Conservation (phyloP, 1,140 invertebrate genomes). For the Rhynchophorus ferrugineus region DNA sequence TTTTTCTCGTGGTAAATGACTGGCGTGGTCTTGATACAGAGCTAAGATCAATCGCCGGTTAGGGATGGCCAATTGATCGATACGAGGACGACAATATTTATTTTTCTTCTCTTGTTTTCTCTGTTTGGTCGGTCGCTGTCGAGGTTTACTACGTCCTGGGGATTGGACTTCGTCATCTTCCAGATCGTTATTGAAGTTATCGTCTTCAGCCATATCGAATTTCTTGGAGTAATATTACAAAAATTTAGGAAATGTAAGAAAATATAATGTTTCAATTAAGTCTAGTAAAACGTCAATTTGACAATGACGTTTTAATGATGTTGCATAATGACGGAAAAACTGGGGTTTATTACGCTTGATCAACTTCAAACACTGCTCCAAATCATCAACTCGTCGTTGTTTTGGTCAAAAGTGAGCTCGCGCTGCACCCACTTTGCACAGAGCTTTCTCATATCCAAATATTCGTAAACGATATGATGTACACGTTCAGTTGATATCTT, state of each 20-base stretch:
- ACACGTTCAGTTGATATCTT: too few relatives aligned
- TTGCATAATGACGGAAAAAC: too few relatives aligned
- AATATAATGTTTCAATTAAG: too few relatives aligned
- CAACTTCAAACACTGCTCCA: too few relatives aligned
- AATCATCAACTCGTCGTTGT: too few relatives aligned
- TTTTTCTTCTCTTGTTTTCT: constrained; percentile 2
- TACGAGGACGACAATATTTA: constrained; percentile 26
- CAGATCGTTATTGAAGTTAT: background rate
- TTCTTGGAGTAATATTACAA: background rate
- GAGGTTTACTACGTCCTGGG: background rate
- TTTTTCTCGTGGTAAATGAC: constrained; percentile 26
- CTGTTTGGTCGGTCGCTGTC: background rate
- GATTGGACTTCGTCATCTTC: background rate
- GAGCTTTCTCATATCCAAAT: too few relatives aligned
- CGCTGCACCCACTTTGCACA: too few relatives aligned
- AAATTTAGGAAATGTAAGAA: background rate
- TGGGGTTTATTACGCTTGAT: too few relatives aligned
- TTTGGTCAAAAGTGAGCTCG: too few relatives aligned
- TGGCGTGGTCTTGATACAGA: constrained; percentile 25
- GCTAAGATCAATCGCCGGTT: constrained; percentile 26
- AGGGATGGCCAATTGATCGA: constrained; percentile 31
- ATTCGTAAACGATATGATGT: too few relatives aligned
- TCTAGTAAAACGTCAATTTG: too few relatives aligned
- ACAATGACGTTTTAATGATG: too few relatives aligned
- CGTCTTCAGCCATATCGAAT: background rate